These are phyloP conservation scores for Lampris megalopsis DNA, from an alignment of 2,113 vertebrate genomes.

Conservation along the genomic window DNA sequence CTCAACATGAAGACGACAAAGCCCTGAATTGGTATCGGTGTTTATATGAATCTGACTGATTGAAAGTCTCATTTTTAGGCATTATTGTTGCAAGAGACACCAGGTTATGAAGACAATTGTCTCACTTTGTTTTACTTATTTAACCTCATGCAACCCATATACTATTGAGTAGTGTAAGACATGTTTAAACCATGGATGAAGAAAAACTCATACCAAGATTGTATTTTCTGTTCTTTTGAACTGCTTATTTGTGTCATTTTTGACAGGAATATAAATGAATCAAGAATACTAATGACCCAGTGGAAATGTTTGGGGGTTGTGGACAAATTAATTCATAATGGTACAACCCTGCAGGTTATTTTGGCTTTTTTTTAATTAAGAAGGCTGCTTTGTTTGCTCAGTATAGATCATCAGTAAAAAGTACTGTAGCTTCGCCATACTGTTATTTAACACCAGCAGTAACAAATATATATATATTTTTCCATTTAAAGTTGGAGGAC, in stretches of 20 bases:
- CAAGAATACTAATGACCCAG: neutral
- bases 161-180: no score
- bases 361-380: neutral
- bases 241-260: neutral
- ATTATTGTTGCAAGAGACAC: no score
- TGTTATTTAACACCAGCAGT: neutral
- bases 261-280: slow-evolving; percentile 20
- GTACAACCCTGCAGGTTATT: neutral
- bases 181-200: neutral
- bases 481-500: neutral
- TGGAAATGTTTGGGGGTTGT: neutral
- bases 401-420: neutral
- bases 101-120: no score
- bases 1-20: slow-evolving; percentile 2
- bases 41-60: neutral
- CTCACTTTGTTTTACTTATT: no score
- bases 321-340: no score
- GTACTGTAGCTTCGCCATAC: neutral
- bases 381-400: neutral
- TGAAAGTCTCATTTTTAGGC: neutral
- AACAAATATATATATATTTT: neutral
- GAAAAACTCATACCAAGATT: slow-evolving; percentile 29
- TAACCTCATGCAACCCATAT: no score
- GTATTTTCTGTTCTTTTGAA: slow-evolving; percentile 54
- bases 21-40: neutral